Conservation (phyloP, 2,113 vertebrate species). For the Bolborhynchus lineola region DNA sequence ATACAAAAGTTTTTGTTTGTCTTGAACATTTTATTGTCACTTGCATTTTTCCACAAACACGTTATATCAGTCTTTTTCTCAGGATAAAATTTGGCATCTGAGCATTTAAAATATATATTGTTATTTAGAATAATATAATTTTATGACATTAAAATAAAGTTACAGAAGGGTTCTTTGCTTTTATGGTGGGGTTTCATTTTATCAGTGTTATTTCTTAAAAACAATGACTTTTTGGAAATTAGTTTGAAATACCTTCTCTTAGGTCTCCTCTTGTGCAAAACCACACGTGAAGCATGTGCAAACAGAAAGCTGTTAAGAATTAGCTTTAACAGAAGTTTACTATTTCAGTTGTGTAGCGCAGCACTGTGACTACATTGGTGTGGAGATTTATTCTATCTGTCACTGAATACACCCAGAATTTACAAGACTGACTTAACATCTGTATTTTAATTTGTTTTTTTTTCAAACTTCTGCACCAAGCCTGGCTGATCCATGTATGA, state of each 20-base stretch:
- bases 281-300: background rate
- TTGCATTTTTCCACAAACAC: background rate
- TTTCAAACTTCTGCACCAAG: background rate
- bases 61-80: background rate
- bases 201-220: background rate
- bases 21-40: background rate
- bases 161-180: background rate
- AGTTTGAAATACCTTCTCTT: constrained; percentile 9
- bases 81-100: background rate
- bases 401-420: background rate
- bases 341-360: background rate
- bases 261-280: constrained; percentile 58
- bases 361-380: background rate
- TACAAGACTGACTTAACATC: background rate
- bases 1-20: background rate
- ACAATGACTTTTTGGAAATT: constrained; percentile 6
- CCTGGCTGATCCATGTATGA: background rate
- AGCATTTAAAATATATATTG: background rate
- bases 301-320: background rate
- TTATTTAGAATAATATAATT: background rate
- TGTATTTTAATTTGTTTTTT: background rate
- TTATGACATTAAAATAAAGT: background rate
- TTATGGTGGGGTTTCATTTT: constrained; percentile 4
- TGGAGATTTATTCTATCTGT: background rate
- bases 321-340: background rate